phyloP scores from a whole-genome alignment of 37 sponge, comb jelly and placozoan species.

The Mnemiopsis leidyi region DNA sequence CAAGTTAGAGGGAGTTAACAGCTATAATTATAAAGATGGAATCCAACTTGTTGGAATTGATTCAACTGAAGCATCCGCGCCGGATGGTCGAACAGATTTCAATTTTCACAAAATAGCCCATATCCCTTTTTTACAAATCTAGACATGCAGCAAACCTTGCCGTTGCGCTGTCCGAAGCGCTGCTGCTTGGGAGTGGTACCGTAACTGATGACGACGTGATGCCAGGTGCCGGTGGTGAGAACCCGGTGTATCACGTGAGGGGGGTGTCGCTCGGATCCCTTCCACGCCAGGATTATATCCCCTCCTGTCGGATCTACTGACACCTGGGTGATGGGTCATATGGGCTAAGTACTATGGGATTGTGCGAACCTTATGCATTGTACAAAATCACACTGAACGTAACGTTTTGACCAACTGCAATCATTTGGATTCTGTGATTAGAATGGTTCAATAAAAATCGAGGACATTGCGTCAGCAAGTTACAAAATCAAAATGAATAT shows the following conservation, averaged over 20 bases:
- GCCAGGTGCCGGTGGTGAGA: not conserved
- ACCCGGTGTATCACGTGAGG: conserved; percentile 58
- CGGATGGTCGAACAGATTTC: too few relatives aligned
- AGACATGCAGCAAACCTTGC: too few relatives aligned
- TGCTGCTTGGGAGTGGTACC: conserved; percentile 63
- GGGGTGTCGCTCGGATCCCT: conserved; percentile 32
- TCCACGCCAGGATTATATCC: conserved; percentile 36
- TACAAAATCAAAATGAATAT: too few relatives aligned
- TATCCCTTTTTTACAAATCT: too few relatives aligned
- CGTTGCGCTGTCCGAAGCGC: conserved; percentile 64
- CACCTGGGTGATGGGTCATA: not conserved
- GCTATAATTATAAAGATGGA: not conserved
- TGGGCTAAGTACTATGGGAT: too few relatives aligned
- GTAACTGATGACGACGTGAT: conserved; percentile 52
- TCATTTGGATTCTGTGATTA: not conserved
- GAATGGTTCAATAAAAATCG: too few relatives aligned
- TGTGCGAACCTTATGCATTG: too few relatives aligned
- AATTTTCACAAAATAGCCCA: too few relatives aligned
- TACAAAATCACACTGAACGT: not conserved
- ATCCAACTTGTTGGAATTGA: too few relatives aligned
- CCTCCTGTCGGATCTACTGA: conserved; percentile 41
- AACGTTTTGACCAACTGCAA: not conserved
- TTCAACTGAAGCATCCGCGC: too few relatives aligned
- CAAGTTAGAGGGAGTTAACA: not conserved
- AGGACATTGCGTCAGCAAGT: too few relatives aligned